These are phyloP conservation scores for Dinomys branickii DNA, from an alignment of 2,113 vertebrate species.

Conservation along the genomic window DNA sequence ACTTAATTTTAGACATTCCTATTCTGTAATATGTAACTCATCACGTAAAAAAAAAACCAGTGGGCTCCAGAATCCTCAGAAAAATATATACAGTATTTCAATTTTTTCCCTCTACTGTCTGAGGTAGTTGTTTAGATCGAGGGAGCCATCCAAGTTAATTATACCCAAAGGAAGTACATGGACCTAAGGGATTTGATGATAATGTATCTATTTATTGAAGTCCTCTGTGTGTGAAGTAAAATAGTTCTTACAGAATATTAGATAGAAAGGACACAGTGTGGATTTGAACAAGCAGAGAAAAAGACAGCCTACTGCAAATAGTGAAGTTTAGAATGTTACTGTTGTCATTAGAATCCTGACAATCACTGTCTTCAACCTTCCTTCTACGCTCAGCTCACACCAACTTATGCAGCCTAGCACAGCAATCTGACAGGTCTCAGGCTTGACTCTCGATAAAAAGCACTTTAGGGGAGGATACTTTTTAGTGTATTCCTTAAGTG, in stretches of 20 bases:
- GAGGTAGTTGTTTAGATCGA: constrained; percentile 76
- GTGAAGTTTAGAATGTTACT: neutral
- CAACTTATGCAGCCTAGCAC: neutral
- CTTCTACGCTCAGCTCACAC: too few species aligned
- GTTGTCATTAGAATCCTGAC: neutral
- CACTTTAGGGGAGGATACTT: neutral
- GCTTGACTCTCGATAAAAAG: neutral
- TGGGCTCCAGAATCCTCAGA: constrained; percentile 49
- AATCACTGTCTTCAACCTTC: neutral
- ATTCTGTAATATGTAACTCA: constrained; percentile 59
- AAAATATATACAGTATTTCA: constrained; percentile 51
- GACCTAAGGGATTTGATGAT: constrained; percentile 61
- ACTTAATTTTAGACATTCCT: constrained; percentile 63
- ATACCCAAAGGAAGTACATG: constrained; percentile 70
- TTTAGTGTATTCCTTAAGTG: constrained; percentile 15
- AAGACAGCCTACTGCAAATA: neutral
- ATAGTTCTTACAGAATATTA: constrained; percentile 63
- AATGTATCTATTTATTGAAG: constrained; percentile 75
- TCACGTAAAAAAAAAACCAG: constrained; percentile 64
- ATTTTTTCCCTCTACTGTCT: constrained; percentile 39
- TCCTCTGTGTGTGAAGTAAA: constrained; percentile 68
- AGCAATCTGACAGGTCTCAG: neutral
- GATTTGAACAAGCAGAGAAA: constrained; percentile 37
- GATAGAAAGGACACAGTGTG: constrained; percentile 39
- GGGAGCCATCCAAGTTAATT: constrained; percentile 75